Conservation (phyloP, 2,113 vertebrate genomes). For the Melospiza georgiana region DNA sequence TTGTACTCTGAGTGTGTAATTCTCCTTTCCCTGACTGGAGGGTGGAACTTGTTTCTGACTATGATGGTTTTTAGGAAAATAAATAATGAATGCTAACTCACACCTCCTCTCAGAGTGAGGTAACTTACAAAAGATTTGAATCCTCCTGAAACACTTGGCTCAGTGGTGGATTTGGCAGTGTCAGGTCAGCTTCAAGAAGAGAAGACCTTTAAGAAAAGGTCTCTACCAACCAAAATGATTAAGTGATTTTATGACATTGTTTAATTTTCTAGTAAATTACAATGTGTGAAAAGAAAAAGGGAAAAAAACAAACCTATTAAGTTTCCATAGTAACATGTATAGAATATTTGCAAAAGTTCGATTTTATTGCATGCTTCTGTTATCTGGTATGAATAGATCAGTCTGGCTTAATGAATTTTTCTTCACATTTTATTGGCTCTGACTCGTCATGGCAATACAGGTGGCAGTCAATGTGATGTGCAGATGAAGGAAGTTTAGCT, state of each 20-base stretch:
- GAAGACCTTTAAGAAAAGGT: not conserved
- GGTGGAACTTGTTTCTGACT: not conserved
- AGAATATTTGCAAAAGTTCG: constrained; percentile 10
- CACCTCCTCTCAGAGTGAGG: not conserved
- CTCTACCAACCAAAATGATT: not conserved
- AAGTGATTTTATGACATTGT: not conserved
- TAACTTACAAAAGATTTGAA: not conserved
- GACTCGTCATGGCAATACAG: not conserved
- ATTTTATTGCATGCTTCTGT: not conserved
- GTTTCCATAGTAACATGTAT: not conserved
- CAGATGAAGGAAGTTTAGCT: not conserved
- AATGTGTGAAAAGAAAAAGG: constrained; percentile 6
- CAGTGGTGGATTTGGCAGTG: not conserved
- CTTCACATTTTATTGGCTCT: not conserved
- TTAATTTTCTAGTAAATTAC: not conserved
- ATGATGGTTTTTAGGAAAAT: not conserved
- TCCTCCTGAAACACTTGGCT: not conserved
- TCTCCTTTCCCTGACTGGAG: not conserved
- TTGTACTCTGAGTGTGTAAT: not conserved
- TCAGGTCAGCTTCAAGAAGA: not conserved
- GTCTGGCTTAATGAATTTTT: not conserved
- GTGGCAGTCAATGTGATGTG: not conserved
- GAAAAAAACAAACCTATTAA: not conserved
- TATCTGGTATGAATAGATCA: not conserved
- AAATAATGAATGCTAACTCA: not conserved